Evolutionary conservation across 1,140 invertebrate genomes (phyloP).

Genomic region (Charaxes varanes): DNA sequence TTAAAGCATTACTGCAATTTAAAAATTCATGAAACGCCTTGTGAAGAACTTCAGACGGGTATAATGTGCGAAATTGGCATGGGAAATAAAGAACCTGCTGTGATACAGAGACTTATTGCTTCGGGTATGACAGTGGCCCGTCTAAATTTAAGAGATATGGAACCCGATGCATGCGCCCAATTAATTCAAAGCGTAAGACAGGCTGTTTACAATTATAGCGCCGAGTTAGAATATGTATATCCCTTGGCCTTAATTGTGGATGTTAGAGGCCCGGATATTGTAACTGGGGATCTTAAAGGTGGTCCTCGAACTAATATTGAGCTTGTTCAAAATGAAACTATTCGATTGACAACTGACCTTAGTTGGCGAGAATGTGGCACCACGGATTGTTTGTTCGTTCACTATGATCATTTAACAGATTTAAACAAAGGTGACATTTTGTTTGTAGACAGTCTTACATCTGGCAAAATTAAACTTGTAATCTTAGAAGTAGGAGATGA

Average conservation of each 20-base stretch:
- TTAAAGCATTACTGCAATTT: constrained; percentile 56
- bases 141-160: constrained; percentile 53
- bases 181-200: constrained; percentile 61
- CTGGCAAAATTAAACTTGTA: constrained; percentile 49
- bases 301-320: constrained; percentile 44
- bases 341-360: constrained; percentile 50
- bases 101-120: constrained; percentile 59
- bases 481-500: constrained; percentile 55
- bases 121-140: constrained; percentile 63
- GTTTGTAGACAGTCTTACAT: constrained; percentile 50
- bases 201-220: constrained; percentile 66
- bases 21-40: constrained; percentile 51
- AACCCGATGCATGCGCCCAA: constrained; percentile 59
- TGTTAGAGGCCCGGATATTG: constrained; percentile 63
- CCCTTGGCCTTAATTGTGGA: constrained; percentile 65
- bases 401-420: constrained; percentile 58
- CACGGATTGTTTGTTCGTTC: constrained; percentile 53
- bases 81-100: constrained; percentile 45
- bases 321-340: constrained; percentile 35
- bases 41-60: constrained; percentile 60
- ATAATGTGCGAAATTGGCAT: constrained; percentile 64
- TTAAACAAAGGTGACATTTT: constrained; percentile 44
- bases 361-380: constrained; percentile 60
- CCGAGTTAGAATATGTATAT: constrained; percentile 62
- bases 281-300: constrained; percentile 58